Base-by-base conservation (phyloP, 2,888 invertebrate species). In the Sinhomidia bicolor region DNA sequence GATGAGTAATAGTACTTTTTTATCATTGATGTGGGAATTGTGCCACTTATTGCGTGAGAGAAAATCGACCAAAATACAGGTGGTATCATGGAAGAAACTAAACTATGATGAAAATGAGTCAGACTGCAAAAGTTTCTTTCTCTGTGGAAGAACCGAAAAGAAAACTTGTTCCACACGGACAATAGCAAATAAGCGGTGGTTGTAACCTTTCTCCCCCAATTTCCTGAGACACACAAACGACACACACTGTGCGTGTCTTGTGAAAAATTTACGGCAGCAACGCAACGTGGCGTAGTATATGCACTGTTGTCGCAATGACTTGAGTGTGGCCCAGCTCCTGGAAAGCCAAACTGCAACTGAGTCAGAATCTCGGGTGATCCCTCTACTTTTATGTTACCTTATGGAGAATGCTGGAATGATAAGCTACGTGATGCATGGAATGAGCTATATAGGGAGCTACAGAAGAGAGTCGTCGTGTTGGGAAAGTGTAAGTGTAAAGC, bases 281-380 rank as follows among this genome's bases (percentile, higher is more conserved):
- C n/a, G n/a, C n/a, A n/a, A n/a, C n/a, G n/a, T n/a, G n/a, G 26
- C 62, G 60, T 62, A 29, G 12, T 26, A 26, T 12, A 10, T 1
- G 26, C 23, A 12, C 29, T 14, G 60, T 12, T 14, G 12, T 29
- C 29, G 9, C n/a, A n/a, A n/a, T n/a, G n/a, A 60, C 41, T 20
- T 65, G 17, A 32, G 65, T 65, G 36, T 36, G 65, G 65, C 65
- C 10, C n/a, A 3, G n/a, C 65, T 36, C 36, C 32, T 32, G 65
- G 65, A 65, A 65, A 65, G 65, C 65, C 65, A 36, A 65, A 65
- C 65, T 17, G 36, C 65, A 65, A 65, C 65, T 65, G 65, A 65
- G 65, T 65, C n/a, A 65, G 36, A 65, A 65, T 65, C n/a, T 36
- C 6, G n/a, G 36, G n/a, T 14, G 65, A 65, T 65, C 36, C 65